A percentile compares a stretch with the other conserved stretches of the same genome.
phyloP scores from a whole-genome alignment of 2,888 invertebrate genomes.

The Tridacna gigas region DNA sequence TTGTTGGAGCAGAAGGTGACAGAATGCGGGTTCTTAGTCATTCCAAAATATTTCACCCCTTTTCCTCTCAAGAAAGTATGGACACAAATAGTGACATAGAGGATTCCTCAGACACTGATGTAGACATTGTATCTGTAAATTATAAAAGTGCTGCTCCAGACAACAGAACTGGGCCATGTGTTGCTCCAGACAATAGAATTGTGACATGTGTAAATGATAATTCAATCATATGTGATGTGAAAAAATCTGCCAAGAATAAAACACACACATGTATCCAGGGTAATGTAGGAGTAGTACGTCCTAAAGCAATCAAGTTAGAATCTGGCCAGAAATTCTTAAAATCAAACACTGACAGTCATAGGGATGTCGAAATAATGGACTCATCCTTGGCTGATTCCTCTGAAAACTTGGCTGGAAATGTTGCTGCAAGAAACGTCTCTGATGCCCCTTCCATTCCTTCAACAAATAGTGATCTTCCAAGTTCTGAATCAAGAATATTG shows the following conservation, averaged over 20 bases:
- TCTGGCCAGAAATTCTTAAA: conserved; percentile 37
- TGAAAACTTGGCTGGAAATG: neutral
- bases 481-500: conserved; percentile 50
- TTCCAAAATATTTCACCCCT: conserved; percentile 47
- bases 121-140: conserved; percentile 47
- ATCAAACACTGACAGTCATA: neutral
- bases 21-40: conserved; percentile 26
- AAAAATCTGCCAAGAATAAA: conserved; percentile 2
- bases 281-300: conserved; percentile 45
- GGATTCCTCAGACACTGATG: conserved; percentile 53
- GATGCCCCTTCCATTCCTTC: conserved; percentile 1
- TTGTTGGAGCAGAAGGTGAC: neutral
- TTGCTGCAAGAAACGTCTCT: neutral
- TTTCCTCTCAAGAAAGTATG: conserved; percentile 64
- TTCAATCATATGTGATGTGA: neutral
- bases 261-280: conserved; percentile 19
- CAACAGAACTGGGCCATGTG: neutral
- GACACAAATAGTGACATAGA: conserved; percentile 61
- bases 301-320: conserved; percentile 61
- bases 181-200: neutral
- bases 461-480: conserved; percentile 23
- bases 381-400: neutral
- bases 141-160: neutral
- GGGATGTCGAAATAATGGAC: neutral
- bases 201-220: neutral